Evolutionary conservation across 2,888 invertebrate species (phyloP), one percentile per base, ranked within the genome.

Genomic region (Thereva nobilitata): DNA sequence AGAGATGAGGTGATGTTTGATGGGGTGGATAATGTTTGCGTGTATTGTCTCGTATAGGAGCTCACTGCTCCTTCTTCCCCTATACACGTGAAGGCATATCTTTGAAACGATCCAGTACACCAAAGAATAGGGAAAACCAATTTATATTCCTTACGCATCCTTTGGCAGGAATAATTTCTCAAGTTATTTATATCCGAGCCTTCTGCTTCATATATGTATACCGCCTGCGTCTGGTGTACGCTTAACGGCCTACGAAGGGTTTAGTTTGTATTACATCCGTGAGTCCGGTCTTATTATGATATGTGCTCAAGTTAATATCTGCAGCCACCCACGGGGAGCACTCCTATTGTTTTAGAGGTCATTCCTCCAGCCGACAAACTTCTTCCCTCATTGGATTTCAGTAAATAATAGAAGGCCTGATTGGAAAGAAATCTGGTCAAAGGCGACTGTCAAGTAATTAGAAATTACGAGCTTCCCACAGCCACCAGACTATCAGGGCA

Each of bases 121-220:
- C 23, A 23, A 38, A 38, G 47, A 59, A 59, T 35, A 59, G 49
- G 12, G 35, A 59, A 61, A 45, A 52, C 66, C 68, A 65, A 68
- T 68, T 68, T 68, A 68, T 68, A 68, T 68, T 68, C 65, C 53
- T 68, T 68, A 68, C 68, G 66, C 68, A 68, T 65, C 61, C 68
- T 55, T 66, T 57, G 65, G 56, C 65, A 68, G 50, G 64, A 65
- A 68, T 68, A 68, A 68, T 68, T 67, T 68, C 65, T 66, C 65
- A 66, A 68, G 68, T 66, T 68, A 68, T 68, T 68, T 68, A 68
- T 68, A 65, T 56, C 42, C 37, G 10, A 47, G 59, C 45, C 35
- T 38, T 47, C 49, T 49, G 47, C 59, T 55, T 23, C 42, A 40
- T 23, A 23, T 23, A 23, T 23, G 23, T 23, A 23, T 23, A 23